phyloP scores from a whole-genome alignment of 2,888 invertebrate species.

The Thereva nobilitata region DNA sequence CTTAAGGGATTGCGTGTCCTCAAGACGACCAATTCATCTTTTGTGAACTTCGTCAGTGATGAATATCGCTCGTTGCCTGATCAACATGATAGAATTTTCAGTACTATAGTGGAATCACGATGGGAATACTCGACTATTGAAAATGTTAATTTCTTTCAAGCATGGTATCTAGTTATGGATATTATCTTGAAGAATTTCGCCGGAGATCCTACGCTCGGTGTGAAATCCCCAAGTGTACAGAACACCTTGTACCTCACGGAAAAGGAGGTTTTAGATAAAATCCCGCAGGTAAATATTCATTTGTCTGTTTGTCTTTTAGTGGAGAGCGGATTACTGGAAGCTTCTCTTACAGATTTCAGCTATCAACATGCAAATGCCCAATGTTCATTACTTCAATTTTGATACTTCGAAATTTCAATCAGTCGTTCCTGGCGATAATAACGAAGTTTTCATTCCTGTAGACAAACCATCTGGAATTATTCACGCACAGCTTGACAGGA shows the following conservation, averaged over 20 bases:
- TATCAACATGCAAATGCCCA: slow-evolving; percentile 79
- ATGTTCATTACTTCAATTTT: slow-evolving; percentile 78
- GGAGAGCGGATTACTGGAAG: background rate
- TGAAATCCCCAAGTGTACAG: slow-evolving; percentile 78
- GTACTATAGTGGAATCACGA: slow-evolving; percentile 73
- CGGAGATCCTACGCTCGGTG: slow-evolving; percentile 71
- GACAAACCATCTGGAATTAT: slow-evolving; percentile 80
- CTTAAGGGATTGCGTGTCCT: slow-evolving; percentile 71
- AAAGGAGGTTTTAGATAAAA: slow-evolving; percentile 68
- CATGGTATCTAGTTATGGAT: slow-evolving; percentile 72
- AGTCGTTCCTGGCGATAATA: slow-evolving; percentile 66
- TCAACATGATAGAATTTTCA: slow-evolving; percentile 72
- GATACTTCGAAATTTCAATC: slow-evolving; percentile 75
- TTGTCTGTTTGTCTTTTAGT: background rate
- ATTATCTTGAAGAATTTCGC: slow-evolving; percentile 76
- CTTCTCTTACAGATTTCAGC: slow-evolving; percentile 63
- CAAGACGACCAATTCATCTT: slow-evolving; percentile 81
- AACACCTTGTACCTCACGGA: slow-evolving; percentile 75
- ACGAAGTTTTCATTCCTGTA: slow-evolving; percentile 75
- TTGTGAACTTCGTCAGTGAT: slow-evolving; percentile 77
- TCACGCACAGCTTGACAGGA: slow-evolving; percentile 70
- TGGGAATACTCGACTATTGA: slow-evolving; percentile 73
- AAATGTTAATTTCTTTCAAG: slow-evolving; percentile 69
- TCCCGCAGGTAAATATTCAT: slow-evolving; percentile 65
- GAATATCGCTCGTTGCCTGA: slow-evolving; percentile 77